phyloP scores from a whole-genome alignment of 2,797 vertebrate species.

The Tarsius wallacei region DNA sequence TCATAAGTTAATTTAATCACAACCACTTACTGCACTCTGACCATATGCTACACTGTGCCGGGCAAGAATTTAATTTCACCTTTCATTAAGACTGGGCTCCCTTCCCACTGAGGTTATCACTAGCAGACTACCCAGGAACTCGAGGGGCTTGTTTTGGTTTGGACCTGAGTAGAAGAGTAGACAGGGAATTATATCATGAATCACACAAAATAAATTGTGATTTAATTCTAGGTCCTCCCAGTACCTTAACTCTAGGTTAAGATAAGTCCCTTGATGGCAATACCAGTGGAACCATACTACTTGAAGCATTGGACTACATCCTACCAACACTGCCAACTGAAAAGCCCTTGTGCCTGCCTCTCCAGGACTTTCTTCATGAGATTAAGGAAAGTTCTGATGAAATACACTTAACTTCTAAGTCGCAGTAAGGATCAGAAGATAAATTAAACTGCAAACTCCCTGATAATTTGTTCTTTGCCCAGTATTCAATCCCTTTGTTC shows the following conservation, averaged over 20 bases:
- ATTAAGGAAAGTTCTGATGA: slow-evolving; percentile 41
- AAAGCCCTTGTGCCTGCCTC: too few relatives aligned
- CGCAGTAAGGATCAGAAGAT: slow-evolving; percentile 28
- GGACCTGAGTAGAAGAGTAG: neutral
- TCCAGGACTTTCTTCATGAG: neutral
- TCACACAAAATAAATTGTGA: neutral
- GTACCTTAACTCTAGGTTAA: neutral
- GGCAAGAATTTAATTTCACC: slow-evolving; percentile 23
- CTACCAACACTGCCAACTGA: too few relatives aligned
- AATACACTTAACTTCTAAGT: slow-evolving; percentile 39
- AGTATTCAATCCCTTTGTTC: neutral
- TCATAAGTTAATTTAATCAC: slow-evolving; percentile 4
- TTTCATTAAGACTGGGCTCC: slow-evolving; percentile 43
- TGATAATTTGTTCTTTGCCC: neutral
- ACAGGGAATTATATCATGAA: neutral
- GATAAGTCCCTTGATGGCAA: neutral
- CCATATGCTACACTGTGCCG: neutral
- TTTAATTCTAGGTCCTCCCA: slow-evolving; percentile 20
- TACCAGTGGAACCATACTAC: too few relatives aligned
- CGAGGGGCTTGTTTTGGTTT: slow-evolving; percentile 19
- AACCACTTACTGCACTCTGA: neutral
- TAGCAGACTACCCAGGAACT: neutral
- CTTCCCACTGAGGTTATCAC: neutral
- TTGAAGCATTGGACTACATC: too few relatives aligned
- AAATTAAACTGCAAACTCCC: slow-evolving; percentile 33